Evolutionary conservation across 2,797 vertebrate species (phyloP).

Genomic region (Halcyon chelicuti): DNA sequence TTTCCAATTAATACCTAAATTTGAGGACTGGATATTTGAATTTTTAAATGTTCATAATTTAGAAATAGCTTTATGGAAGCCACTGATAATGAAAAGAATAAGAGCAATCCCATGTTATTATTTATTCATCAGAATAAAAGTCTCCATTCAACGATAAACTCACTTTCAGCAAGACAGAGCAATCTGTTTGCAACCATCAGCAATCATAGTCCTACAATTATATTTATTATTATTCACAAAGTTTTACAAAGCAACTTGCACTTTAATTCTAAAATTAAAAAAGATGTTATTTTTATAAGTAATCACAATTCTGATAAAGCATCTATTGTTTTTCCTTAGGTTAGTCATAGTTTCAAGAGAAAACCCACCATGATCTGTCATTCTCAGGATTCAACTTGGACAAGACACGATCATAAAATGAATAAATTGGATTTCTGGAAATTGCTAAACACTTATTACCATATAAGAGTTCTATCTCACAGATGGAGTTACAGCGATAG

Average conservation of each 20-base stretch:
- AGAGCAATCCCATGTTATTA: not conserved
- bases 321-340: not conserved
- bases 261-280: not conserved
- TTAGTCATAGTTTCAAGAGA: not conserved
- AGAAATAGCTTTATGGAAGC: not conserved
- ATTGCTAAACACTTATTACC: not conserved
- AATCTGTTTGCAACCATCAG: not conserved
- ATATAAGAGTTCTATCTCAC: not conserved
- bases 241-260: not conserved
- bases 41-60: not conserved
- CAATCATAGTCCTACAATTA: not conserved
- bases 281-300: not conserved
- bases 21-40: not conserved
- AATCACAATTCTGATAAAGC: not conserved
- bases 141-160: not conserved
- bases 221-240: not conserved
- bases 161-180: not conserved
- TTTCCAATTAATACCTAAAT: not conserved
- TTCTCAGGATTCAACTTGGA: not conserved
- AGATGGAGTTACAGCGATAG: not conserved
- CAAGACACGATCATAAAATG: not conserved
- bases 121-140: not conserved
- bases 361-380: not conserved
- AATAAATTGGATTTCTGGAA: not conserved
- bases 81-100: not conserved